phyloP scores from a whole-genome alignment of 2,113 vertebrate genomes.

The Chionis minor region DNA sequence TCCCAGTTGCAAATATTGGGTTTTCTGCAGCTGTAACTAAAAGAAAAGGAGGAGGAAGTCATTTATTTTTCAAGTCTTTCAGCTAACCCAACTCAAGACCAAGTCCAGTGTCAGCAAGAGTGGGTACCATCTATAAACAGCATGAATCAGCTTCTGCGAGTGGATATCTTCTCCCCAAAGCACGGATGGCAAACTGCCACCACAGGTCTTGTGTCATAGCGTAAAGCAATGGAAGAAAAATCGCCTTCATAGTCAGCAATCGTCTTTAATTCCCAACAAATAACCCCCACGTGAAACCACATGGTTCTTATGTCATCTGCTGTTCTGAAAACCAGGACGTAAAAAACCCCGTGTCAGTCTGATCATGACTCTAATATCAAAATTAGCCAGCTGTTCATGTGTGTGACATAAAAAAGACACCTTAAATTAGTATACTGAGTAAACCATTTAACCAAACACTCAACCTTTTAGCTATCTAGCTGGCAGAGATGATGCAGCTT shows the following conservation, averaged over 20 bases:
- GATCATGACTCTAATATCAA: not conserved
- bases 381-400: not conserved
- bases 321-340: not conserved
- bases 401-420: not conserved
- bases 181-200: not conserved
- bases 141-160: fast-evolving
- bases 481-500: not conserved
- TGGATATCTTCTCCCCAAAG: not conserved
- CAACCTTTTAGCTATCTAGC: not conserved
- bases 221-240: not conserved
- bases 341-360: not conserved
- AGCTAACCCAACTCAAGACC: not conserved
- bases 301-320: not conserved
- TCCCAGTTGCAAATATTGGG: slow-evolving; percentile 97
- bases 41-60: slow-evolving; percentile 36
- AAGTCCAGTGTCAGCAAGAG: fast-evolving
- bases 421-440: not conserved
- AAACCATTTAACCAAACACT: not conserved
- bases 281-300: not conserved
- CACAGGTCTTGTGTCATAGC: not conserved
- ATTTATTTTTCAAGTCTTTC: not conserved
- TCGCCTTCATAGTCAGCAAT: not conserved
- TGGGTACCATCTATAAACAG: not conserved
- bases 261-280: not conserved
- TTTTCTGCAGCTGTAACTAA: slow-evolving; percentile 98